These are phyloP conservation scores for Limnephilus marmoratus DNA, from an alignment of 2,888 invertebrate genomes.

Conservation along the genomic window DNA sequence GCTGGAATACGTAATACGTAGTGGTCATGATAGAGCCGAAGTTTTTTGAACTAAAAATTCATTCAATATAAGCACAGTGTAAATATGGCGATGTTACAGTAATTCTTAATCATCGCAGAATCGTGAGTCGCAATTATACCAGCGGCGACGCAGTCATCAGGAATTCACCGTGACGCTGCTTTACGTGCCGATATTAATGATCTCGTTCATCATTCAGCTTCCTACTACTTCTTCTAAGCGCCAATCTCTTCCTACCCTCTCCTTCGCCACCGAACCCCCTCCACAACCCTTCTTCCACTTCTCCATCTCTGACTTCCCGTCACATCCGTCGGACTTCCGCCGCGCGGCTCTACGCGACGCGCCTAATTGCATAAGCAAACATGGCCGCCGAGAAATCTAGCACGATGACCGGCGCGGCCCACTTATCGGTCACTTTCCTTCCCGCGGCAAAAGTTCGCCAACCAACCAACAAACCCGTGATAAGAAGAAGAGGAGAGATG, in stretches of 20 bases:
- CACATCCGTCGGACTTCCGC: slow-evolving; percentile 6
- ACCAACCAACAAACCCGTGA: background rate
- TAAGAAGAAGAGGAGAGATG: background rate
- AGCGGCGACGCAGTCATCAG: background rate
- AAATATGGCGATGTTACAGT: background rate
- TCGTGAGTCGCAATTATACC: background rate
- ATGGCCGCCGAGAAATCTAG: slow-evolving; percentile 57
- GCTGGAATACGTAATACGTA: background rate
- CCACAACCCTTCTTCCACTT: background rate
- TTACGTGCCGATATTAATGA: background rate
- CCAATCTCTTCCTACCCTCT: slow-evolving; percentile 2
- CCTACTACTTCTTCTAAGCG: background rate
- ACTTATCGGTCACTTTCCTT: slow-evolving; percentile 60
- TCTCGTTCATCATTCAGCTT: background rate
- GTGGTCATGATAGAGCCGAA: background rate
- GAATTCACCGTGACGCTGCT: background rate
- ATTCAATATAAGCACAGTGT: background rate
- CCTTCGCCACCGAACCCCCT: background rate
- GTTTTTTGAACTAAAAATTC: background rate
- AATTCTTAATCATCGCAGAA: background rate
- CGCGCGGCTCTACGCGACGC: slow-evolving; percentile 15
- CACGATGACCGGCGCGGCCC: slow-evolving; percentile 57
- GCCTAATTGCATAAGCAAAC: slow-evolving; percentile 63
- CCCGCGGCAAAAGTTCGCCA: slow-evolving; percentile 40
- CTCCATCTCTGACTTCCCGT: background rate